Evolutionary conservation across 2,888 invertebrate species (phyloP).

Genomic region (Onchidella celtica): DNA sequence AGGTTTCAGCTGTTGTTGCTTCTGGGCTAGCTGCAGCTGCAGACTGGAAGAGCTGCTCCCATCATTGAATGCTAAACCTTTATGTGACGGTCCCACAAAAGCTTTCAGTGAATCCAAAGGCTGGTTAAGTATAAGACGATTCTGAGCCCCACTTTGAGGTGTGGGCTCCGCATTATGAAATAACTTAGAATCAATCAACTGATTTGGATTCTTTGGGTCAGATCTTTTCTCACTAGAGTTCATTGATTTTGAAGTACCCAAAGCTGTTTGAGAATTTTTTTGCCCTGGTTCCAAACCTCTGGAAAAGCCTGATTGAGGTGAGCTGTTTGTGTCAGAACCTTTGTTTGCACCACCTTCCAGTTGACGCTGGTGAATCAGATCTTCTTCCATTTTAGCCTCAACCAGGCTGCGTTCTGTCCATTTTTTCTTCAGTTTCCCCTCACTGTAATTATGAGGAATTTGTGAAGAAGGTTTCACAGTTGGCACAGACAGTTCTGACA

Average conservation of each 20-base stretch:
- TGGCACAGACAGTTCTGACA: background rate
- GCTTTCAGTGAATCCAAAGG: background rate
- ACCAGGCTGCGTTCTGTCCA: constrained; percentile 45
- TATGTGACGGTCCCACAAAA: background rate
- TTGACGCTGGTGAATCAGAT: background rate
- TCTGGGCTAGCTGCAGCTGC: constrained; percentile 31
- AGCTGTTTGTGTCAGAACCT: background rate
- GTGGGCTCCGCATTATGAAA: background rate
- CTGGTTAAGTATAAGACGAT: background rate
- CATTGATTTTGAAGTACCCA: background rate
- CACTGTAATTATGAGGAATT: background rate
- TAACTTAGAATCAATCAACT: background rate
- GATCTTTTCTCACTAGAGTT: background rate
- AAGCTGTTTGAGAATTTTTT: background rate
- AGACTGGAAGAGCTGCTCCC: constrained; percentile 29
- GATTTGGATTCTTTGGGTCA: background rate
- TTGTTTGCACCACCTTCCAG: background rate
- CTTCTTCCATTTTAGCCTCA: constrained; percentile 29
- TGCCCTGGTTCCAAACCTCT: background rate
- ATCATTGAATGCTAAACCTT: background rate
- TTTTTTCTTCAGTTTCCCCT: constrained; percentile 46
- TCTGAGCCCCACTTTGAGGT: background rate
- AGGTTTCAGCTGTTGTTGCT: background rate
- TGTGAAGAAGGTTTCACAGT: background rate
- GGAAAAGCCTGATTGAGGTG: background rate